These are phyloP conservation scores for Halcyon leucocephala DNA, from an alignment of 2,797 vertebrate genomes.

Conservation along the genomic window DNA sequence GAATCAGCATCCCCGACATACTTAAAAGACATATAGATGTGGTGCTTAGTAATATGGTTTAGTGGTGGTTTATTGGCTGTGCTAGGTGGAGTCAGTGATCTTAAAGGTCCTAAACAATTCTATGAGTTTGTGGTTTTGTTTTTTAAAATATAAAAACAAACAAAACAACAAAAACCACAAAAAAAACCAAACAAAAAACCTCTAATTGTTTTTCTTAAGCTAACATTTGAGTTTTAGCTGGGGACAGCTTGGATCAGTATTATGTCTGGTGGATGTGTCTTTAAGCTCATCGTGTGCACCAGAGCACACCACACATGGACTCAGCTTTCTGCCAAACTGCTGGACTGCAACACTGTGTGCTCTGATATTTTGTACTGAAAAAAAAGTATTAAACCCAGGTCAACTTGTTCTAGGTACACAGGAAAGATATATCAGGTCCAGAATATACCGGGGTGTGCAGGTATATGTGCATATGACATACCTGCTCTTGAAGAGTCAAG, in stretches of 20 bases:
- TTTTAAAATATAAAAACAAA: not conserved
- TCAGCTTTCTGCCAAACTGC: not conserved
- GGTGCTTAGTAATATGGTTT: not conserved
- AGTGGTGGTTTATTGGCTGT: not conserved
- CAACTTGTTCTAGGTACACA: not conserved
- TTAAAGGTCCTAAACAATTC: not conserved
- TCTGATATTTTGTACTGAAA: not conserved
- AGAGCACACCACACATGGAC: not conserved
- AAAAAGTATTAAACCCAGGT: not conserved
- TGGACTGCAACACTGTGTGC: not conserved
- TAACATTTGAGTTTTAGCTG: not conserved
- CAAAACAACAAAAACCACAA: too few species aligned
- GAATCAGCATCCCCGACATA: not conserved
- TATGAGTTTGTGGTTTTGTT: not conserved
- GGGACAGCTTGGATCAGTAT: not conserved
- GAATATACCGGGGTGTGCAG: not conserved
- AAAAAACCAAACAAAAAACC: too few species aligned
- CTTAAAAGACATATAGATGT: not conserved
- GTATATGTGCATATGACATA: too few species aligned
- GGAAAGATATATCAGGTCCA: not conserved
- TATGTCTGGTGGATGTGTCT: not conserved
- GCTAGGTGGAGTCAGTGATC: not conserved
- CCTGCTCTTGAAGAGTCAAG: not conserved
- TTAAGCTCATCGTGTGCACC: fast-evolving
- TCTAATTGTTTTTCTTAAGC: not conserved